Conservation (phyloP, 2,797 vertebrate genomes). For the Lacerta viridis region DNA sequence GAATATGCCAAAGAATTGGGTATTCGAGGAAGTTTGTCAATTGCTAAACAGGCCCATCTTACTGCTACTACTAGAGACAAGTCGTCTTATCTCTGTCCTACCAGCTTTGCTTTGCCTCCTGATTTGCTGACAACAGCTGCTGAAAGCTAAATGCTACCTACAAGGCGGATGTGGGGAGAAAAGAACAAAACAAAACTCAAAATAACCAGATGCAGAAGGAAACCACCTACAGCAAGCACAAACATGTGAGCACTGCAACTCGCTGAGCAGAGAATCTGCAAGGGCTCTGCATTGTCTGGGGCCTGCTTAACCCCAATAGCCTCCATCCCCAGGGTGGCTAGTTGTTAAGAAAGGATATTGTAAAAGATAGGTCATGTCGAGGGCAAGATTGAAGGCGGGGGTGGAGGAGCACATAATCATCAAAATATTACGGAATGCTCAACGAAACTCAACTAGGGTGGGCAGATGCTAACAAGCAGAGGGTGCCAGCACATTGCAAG, state of each 20-base stretch:
- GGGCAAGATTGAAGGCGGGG: background rate
- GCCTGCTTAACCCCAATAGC: accelerated
- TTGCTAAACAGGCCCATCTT: background rate
- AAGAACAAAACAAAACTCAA: slow-evolving; percentile 25
- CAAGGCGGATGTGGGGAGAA: slow-evolving; percentile 53
- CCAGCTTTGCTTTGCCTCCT: background rate
- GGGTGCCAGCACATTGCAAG: too few relatives aligned
- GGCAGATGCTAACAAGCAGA: too few relatives aligned
- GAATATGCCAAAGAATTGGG: background rate
- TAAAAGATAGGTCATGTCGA: background rate
- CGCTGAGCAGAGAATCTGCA: background rate
- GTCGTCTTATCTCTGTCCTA: background rate
- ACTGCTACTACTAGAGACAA: background rate
- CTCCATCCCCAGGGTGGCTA: accelerated
- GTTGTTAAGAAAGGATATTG: background rate
- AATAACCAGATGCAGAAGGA: slow-evolving; percentile 50
- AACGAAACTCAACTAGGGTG: background rate
- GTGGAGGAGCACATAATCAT: background rate
- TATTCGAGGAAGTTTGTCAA: background rate
- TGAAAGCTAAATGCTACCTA: background rate
- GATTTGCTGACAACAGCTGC: slow-evolving; percentile 16
- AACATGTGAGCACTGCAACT: slow-evolving; percentile 17
- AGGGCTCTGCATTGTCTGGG: background rate
- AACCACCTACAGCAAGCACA: slow-evolving; percentile 50
- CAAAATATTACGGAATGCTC: background rate